phyloP scores from a whole-genome alignment of 2,888 invertebrate genomes.

The Sphaeridia pumilis region DNA sequence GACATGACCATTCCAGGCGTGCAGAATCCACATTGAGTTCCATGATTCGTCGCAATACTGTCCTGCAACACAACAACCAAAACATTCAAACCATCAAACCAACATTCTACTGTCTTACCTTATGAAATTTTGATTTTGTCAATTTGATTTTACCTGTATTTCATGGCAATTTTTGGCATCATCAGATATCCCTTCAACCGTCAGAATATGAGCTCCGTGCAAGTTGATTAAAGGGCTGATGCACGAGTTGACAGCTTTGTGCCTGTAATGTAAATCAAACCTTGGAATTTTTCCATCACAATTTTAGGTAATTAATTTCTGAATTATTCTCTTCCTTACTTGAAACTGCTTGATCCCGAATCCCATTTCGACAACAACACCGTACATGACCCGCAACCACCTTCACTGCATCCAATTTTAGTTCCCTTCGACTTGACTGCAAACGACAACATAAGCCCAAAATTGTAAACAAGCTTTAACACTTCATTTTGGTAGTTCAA shows the following conservation, averaged over 20 bases:
- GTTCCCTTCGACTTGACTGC: constrained; percentile 69
- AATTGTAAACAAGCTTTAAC: not conserved
- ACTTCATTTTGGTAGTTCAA: not conserved
- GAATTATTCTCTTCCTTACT: constrained; percentile 5
- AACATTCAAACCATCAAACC: not conserved
- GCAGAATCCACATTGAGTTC: constrained; percentile 91
- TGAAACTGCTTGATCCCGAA: constrained; percentile 37
- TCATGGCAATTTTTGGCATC: constrained; percentile 44
- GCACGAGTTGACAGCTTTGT: constrained; percentile 78
- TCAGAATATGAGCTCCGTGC: constrained; percentile 80
- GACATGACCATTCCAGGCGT: constrained; percentile 97
- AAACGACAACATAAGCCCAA: constrained; percentile 24
- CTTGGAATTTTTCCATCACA: not conserved
- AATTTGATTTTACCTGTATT: constrained; percentile 20
- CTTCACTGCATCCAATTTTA: constrained; percentile 86
- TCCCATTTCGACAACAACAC: constrained; percentile 76
- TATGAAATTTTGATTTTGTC: not conserved
- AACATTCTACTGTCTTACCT: not conserved
- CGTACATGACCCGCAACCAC: constrained; percentile 90
- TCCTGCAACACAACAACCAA: constrained; percentile 41
- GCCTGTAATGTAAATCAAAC: constrained; percentile 45
- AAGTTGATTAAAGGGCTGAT: constrained; percentile 73
- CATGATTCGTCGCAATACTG: constrained; percentile 75
- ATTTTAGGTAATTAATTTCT: no score
- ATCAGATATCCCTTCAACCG: constrained; percentile 85